Evolutionary conservation across 2,113 vertebrate species (phyloP), one percentile per base, ranked within the genome.

Genomic region (Salvelinus sp.): DNA sequence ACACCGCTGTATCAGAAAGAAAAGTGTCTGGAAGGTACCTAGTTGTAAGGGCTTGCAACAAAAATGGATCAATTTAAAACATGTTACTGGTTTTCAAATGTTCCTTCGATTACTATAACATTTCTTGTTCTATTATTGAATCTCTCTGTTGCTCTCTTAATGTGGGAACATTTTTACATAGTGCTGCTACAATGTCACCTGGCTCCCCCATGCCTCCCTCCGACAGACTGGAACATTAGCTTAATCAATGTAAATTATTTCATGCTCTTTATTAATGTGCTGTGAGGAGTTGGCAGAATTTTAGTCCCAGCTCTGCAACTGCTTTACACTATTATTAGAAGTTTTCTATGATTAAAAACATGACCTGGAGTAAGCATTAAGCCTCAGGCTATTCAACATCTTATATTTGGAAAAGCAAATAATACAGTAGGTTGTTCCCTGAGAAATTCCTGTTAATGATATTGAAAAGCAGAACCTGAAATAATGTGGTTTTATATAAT

Each of bases 201-300:
- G 87, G 70, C 80, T 75, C 82, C 67, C 18, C 12, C 82, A 75
- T 82, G 76, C 14, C 50, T 54, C 16, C 50, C 77, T 79, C 81
- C 27, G 28, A 68, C 63, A 74, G 88, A 84, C 85, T 75, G 84
- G 85, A 92, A 87, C 91, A 91, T 91, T 90, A 89, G 83, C 85
- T 92, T 88, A 92, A 90, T 92, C 90, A 91, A 91, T 92, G 90
- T 85, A 85, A 84, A 92, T 92, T 92, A 92, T 92, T 90, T 79
- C 78, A 75, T 82, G 75, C 76, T 84, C 85, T 89, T 88, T 78
- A 91, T 90, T 92, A 91, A 86, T 91, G 83, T 83, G 54, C 79
- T 84, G 81, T 76, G 73, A 90, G 84, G 75, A 87, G 82, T 86
- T 80, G 83, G 87, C 77, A 85, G 82, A 85, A 87, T 86, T 85